Evolutionary conservation across 2,113 vertebrate genomes (phyloP).

Genomic region (Atlantisia rogersi): DNA sequence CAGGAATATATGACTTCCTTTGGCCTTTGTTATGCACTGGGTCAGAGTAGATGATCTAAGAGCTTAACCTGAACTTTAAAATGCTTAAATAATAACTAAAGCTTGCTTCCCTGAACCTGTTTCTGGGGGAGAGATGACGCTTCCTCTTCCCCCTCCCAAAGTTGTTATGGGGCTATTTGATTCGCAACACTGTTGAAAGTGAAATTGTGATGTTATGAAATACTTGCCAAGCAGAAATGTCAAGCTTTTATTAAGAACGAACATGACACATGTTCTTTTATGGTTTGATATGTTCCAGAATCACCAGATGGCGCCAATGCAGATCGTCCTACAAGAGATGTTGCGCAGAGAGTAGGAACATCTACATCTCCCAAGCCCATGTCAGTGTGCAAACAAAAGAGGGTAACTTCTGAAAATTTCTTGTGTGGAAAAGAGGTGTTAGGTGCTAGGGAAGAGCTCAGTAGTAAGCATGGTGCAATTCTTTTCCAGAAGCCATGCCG

Average conservation of each 20-base stretch:
- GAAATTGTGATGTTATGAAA: background rate
- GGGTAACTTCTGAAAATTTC: background rate
- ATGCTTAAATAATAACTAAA: background rate
- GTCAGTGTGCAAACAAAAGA: background rate
- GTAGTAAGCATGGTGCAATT: background rate
- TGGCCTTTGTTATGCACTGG: background rate
- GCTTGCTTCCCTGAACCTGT: background rate
- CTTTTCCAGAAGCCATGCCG: background rate
- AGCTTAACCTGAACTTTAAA: background rate
- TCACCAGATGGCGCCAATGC: conserved; percentile 63
- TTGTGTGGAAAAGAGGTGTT: background rate
- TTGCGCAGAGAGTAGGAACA: background rate
- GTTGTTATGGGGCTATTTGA: background rate
- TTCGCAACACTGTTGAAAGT: background rate
- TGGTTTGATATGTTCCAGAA: conserved; percentile 5
- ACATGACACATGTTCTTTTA: background rate
- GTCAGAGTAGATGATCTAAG: background rate
- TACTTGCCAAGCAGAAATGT: background rate
- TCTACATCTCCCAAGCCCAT: background rate
- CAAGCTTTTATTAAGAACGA: background rate
- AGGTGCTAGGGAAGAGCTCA: background rate
- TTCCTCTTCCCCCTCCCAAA: background rate
- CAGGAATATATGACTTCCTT: background rate
- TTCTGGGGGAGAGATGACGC: background rate
- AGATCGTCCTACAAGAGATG: background rate